phyloP scores from a whole-genome alignment of 1,140 invertebrate genomes.

The Babylonia areolata region DNA sequence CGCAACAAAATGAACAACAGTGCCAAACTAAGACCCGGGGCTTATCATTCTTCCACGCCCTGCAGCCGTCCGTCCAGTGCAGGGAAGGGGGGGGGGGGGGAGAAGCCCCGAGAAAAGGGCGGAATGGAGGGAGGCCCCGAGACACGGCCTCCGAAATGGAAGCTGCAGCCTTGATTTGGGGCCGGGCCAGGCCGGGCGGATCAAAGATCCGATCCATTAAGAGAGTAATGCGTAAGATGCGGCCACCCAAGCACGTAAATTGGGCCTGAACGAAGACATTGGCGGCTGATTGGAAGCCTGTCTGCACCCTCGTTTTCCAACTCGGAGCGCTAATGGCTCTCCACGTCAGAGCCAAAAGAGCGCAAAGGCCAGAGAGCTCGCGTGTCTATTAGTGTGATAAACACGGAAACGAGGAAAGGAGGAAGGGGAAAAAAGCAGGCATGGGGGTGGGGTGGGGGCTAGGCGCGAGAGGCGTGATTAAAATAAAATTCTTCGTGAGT shows the following conservation, averaged over 20 bases:
- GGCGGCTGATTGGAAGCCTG: background rate
- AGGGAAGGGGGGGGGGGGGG: background rate
- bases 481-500: background rate
- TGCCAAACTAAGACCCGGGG: too few relatives aligned
- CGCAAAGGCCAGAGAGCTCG: background rate
- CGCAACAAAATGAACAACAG: too few relatives aligned
- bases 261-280: slow-evolving; percentile 12
- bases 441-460: background rate
- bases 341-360: background rate
- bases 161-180: too few relatives aligned
- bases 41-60: too few relatives aligned
- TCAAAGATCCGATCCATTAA: slow-evolving; percentile 18
- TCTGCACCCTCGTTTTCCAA: background rate
- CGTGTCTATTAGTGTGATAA: slow-evolving; percentile 17
- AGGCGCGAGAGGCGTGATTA: background rate
- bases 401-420: slow-evolving; percentile 8
- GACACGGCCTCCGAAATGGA: too few relatives aligned
- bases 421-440: background rate
- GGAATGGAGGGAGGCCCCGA: background rate
- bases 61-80: background rate
- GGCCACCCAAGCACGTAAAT: slow-evolving; percentile 23
- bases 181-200: background rate
- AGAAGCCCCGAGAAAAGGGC: background rate
- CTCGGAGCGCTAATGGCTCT: slow-evolving; percentile 1
- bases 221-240: slow-evolving; percentile 17